phyloP scores from a whole-genome alignment of 2,113 vertebrate genomes.

The Pteronura brasiliensis region DNA sequence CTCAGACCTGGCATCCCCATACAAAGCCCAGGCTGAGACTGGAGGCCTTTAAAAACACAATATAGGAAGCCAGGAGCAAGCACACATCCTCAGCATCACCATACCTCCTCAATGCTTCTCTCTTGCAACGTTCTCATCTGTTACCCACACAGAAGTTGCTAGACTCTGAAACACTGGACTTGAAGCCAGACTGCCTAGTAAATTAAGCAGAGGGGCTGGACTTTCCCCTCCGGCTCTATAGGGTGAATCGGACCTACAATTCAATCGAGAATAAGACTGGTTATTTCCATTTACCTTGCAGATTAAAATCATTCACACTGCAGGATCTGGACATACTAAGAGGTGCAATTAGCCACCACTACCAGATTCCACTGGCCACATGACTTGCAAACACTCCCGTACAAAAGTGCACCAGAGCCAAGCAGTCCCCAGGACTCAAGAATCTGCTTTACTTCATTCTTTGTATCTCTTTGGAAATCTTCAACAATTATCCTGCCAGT shows the following conservation, averaged over 20 bases:
- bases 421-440: neutral
- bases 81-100: constrained; percentile 28
- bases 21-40: constrained; percentile 36
- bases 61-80: constrained; percentile 50
- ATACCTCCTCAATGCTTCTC: constrained; percentile 52
- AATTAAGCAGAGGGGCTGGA: constrained; percentile 49
- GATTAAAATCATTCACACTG: constrained; percentile 51
- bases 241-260: constrained; percentile 13
- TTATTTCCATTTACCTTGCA: neutral
- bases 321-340: neutral
- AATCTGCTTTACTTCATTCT: neutral
- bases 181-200: constrained; percentile 34
- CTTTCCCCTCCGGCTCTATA: constrained; percentile 9
- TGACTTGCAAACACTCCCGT: neutral
- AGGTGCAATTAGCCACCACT: neutral
- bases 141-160: constrained; percentile 64
- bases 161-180: constrained; percentile 47
- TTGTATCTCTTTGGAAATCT: constrained; percentile 19
- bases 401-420: neutral
- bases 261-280: neutral
- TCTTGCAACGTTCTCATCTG: constrained; percentile 61
- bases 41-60: constrained; percentile 57
- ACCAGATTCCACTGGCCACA: constrained; percentile 34
- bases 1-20: neutral
- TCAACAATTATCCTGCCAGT: neutral